These are phyloP conservation scores for Macropus fuliginosus DNA, from an alignment of 2,797 vertebrate species.

Conservation along the genomic window DNA sequence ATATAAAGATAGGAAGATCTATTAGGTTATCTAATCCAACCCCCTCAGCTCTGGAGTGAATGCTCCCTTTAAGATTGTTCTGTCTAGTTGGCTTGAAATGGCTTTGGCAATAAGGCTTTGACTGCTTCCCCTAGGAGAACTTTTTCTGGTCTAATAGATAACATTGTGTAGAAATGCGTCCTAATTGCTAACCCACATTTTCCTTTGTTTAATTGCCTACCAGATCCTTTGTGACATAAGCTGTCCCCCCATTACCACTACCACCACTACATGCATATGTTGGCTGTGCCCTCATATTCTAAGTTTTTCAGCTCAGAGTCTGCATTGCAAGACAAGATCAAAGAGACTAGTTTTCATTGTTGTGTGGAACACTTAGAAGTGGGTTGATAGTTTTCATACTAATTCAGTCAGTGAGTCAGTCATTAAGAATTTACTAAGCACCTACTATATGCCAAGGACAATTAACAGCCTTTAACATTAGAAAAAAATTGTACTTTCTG, in stretches of 20 bases:
- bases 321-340: neutral
- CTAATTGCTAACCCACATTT: slow-evolving; percentile 46
- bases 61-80: slow-evolving; percentile 62
- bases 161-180: slow-evolving; percentile 61
- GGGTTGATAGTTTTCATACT: neutral
- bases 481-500: neutral
- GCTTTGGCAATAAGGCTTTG: slow-evolving; percentile 54
- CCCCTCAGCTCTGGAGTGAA: slow-evolving; percentile 29
- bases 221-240: neutral
- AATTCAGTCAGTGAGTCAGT: neutral
- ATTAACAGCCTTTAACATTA: neutral
- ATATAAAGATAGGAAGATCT: slow-evolving; percentile 63
- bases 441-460: neutral
- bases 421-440: neutral
- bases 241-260: slow-evolving; percentile 32
- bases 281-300: slow-evolving; percentile 19
- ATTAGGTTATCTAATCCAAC: slow-evolving; percentile 68
- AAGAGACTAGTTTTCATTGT: neutral
- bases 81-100: slow-evolving; percentile 63
- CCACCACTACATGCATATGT: neutral
- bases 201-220: slow-evolving; percentile 21
- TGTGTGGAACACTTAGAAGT: neutral
- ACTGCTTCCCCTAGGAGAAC: slow-evolving; percentile 60
- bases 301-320: neutral
- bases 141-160: slow-evolving; percentile 65